phyloP scores from a whole-genome alignment of 2,113 vertebrate genomes.

The Anarhynchus alexandrinus region DNA sequence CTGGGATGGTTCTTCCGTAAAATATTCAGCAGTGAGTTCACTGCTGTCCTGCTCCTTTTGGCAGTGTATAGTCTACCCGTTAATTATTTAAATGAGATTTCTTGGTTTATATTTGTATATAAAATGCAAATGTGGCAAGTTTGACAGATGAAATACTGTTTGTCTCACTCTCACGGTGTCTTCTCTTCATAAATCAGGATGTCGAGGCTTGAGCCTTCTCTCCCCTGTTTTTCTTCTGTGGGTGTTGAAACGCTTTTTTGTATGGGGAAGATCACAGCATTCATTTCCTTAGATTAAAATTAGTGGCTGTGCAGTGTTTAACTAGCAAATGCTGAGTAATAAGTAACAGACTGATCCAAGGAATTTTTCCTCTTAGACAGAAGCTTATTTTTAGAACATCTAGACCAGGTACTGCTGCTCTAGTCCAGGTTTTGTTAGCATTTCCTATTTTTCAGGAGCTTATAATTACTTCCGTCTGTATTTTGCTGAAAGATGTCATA shows the following conservation, averaged over 20 bases:
- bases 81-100: constrained; percentile 9
- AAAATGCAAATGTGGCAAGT: not conserved
- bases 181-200: not conserved
- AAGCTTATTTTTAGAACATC: not conserved
- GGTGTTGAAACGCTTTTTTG: not conserved
- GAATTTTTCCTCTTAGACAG: not conserved
- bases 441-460: not conserved
- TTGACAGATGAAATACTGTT: not conserved
- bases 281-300: not conserved
- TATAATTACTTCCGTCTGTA: not conserved
- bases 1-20: not conserved
- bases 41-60: not conserved
- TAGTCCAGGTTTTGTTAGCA: not conserved
- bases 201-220: not conserved
- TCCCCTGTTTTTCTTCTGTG: not conserved
- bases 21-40: not conserved
- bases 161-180: not conserved
- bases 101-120: not conserved
- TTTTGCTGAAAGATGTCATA: not conserved
- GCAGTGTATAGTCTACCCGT: not conserved
- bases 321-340: not conserved
- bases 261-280: not conserved
- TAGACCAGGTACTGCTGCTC: not conserved
- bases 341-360: not conserved
- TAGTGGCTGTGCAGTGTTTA: not conserved